A percentile compares a stretch with the other conserved stretches of the same genome.
phyloP scores from a whole-genome alignment of 2,113 vertebrate species.

The Peromyscus polionotus region DNA sequence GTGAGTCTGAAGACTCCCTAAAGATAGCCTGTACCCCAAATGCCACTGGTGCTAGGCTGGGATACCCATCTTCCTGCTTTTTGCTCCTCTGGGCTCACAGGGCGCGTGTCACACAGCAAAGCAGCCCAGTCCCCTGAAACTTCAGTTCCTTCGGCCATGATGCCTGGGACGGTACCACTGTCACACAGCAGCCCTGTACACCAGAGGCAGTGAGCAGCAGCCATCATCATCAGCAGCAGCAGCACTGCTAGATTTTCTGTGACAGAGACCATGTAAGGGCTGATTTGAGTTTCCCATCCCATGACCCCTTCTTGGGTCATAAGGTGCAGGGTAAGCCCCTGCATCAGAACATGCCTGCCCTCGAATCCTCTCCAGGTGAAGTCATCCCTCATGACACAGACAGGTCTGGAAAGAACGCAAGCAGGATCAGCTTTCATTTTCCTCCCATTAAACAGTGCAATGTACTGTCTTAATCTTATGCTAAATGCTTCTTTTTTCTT shows the following conservation, averaged over 20 bases:
- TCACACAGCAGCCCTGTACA: no score
- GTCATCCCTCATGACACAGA: background rate
- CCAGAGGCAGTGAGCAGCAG: no score
- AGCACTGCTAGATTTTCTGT: background rate
- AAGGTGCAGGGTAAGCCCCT: background rate
- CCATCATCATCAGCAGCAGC: background rate
- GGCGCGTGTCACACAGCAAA: background rate
- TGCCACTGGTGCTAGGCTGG: background rate
- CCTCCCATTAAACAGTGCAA: no score
- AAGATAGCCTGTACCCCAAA: background rate
- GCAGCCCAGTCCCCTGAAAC: background rate
- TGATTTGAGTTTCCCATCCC: no score
- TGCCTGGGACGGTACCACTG: background rate
- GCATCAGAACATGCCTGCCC: fast-evolving
- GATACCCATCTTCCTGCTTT: no score
- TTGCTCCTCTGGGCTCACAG: background rate
- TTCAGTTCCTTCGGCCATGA: fast-evolving
- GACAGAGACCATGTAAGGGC: no score
- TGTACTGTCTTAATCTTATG: background rate
- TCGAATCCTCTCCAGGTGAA: fast-evolving
- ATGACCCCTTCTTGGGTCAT: background rate
- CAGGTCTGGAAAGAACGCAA: background rate
- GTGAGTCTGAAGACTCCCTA: background rate
- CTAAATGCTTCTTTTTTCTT: background rate
- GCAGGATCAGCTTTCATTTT: background rate